Base-by-base conservation (phyloP, 23 tunicate species). In the Phallusia fumigata region DNA sequence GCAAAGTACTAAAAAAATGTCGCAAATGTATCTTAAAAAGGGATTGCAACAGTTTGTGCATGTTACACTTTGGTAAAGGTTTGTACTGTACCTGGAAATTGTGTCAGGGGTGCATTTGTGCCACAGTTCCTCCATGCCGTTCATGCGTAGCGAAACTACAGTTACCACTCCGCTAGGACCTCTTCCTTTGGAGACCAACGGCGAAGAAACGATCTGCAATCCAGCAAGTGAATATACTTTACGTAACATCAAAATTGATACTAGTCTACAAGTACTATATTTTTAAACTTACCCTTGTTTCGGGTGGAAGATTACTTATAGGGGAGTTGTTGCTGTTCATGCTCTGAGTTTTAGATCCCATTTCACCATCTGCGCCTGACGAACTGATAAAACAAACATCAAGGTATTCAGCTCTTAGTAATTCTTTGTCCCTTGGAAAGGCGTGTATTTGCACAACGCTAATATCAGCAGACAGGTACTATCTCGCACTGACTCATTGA, bases 141-240 rank as follows among this genome's bases (percentile, higher is more conserved):
- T 47, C 88, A 92, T 87, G 28, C 97, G 83, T 53, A 92, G 24
- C 3, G 97, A 92, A 0, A 92, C 82, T 21, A 92, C 77, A 10
- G 97, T 86, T 13, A 92, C 91, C 22, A 92, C 75, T 11, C 97
- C 97, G 19, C 92, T 83, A 0, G 97, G 97, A 16, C 97, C 97
- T 30, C 97, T 65, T 28, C 97, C 97, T 80, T 92, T 92, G 11
- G 97, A 87, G 0, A 76, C 83, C 31, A 92, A 75, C 0, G 97
- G 91, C 0, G 97, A 87, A 28, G 89, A 33, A 16, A 88, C 92
- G 65, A 87, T 82, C 96, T 91, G 75, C 10, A 85, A 36, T 79
- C 31, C 2, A 58, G 13, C 69, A 13, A 1, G 28, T 58, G 8
- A 6, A 13, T 24, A 58, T 6, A 40, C 47, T 10, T 3, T 40